Percentiles rank a stretch among this genome's conserved stretches.
Evolutionary conservation across 1,140 invertebrate genomes (phyloP).

Genomic region (Andricus grossulariae): DNA sequence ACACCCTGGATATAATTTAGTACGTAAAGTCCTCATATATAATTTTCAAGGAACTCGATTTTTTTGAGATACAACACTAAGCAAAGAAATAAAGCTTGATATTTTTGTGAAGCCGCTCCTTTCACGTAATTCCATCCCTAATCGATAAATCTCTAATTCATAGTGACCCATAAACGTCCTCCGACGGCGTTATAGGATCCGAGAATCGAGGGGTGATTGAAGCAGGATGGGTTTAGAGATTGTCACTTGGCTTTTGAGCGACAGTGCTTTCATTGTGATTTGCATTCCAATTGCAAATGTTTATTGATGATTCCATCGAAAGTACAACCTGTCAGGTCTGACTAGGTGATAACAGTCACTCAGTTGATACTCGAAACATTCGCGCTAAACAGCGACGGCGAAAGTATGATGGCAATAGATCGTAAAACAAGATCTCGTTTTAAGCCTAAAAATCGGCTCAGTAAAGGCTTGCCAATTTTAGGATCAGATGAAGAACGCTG

Average conservation of each 20-base stretch:
- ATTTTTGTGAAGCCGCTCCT: background rate
- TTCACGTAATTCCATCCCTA: background rate
- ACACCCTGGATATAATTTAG: slow-evolving; percentile 5
- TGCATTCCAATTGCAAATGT: slow-evolving; percentile 55
- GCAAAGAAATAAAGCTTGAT: background rate
- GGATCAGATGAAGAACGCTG: no score
- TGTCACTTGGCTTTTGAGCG: slow-evolving; percentile 46
- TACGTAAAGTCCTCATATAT: background rate
- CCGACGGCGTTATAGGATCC: background rate
- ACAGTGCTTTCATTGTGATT: slow-evolving; percentile 44
- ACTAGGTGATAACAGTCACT: no score
- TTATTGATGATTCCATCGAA: slow-evolving; percentile 43
- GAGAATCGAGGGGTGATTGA: slow-evolving; percentile 2
- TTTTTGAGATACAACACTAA: background rate
- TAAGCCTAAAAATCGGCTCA: no score
- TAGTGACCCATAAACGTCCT: slow-evolving; percentile 41
- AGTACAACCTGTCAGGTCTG: no score
- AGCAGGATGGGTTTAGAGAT: slow-evolving; percentile 41
- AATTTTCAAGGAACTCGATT: background rate
- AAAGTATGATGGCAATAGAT: no score
- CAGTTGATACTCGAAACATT: no score
- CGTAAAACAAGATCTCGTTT: no score
- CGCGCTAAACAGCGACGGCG: no score
- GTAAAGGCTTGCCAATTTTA: no score
- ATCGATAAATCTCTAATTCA: slow-evolving; percentile 53